Evolutionary conservation across 2,888 invertebrate species (phyloP), one percentile per base, ranked within the genome.

Genomic region (Agrotis segetum): DNA sequence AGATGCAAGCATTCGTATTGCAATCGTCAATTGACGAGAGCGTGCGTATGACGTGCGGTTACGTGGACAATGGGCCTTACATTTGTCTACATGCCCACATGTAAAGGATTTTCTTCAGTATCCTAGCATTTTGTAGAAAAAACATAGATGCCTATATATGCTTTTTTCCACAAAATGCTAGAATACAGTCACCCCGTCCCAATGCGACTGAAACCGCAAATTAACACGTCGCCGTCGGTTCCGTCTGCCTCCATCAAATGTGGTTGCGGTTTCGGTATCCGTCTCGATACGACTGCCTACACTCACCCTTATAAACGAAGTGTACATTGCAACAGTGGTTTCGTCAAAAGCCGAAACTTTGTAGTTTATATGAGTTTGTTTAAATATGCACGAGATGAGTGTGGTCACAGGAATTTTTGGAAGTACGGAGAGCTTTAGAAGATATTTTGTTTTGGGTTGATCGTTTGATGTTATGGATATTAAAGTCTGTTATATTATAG

Each of bases 261-360:
- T 63, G 49, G 71, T 29, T 63, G 74, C 49, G 78, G 78, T 71
- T 59, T 77, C 47, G 71, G 62, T 47, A 29, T 49, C n/a, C 58
- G 34, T 63, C 24, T 61, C 64, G 40, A 59, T 34, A 17, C 13
- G 13, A 11, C 55, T 7, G 66, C 74, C 64, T 67, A 61, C 62
- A 70, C 56, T 16, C 9, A 29, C 55, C 74, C 52, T 77, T 73
- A 82, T 24, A 68, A 55, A 71, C 67, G 62, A 73, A 71, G 60
- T 72, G 52, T 83, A 71, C 70, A 80, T 78, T 61, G 68, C 68
- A 68, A 60, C 60, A 56, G 77, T 72, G 79, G 81, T 81, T 79
- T 76, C 65, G 58, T 70, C 79, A 76, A 81, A 79, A 78, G 72
- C 74, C 55, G 13, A 85, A 77, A 83, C 74, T 83, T 85, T 77